A percentile compares a stretch with the other conserved stretches of the same genome.
Conservation (phyloP, 2,888 invertebrate genomes). For the Gasteruption jaculator region DNA sequence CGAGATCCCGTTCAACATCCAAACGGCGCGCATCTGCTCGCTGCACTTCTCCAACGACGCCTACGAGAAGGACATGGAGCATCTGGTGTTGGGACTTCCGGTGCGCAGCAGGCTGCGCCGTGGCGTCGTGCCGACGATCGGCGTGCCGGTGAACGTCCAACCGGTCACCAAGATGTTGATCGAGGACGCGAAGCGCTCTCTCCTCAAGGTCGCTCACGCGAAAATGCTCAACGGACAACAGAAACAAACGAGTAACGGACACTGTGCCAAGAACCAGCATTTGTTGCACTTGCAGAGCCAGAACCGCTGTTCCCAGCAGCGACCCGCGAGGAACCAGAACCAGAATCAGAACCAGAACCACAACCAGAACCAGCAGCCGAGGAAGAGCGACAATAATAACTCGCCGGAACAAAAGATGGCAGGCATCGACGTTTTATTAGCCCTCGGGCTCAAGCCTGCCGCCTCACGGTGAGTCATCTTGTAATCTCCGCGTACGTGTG, state of each 20-base stretch:
- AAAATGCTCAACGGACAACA: constrained; percentile 27
- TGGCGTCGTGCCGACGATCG: constrained; percentile 54
- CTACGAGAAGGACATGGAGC: constrained; percentile 58
- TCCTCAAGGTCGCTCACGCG: constrained; percentile 43
- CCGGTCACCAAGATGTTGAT: constrained; percentile 48
- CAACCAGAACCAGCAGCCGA: constrained; percentile 22
- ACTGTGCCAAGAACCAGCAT: constrained; percentile 13
- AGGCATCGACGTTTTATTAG: constrained; percentile 55
- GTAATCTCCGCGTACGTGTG: too few species aligned
- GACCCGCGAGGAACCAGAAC: constrained; percentile 18
- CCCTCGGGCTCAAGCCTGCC: constrained; percentile 56
- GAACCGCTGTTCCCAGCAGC: background rate
- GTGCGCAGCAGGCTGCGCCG: constrained; percentile 54
- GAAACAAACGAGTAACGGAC: constrained; percentile 3
- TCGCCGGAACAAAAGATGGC: constrained; percentile 37
- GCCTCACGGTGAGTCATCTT: constrained; percentile 43
- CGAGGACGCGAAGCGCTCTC: constrained; percentile 42
- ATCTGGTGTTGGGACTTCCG: constrained; percentile 56
- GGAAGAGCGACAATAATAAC: constrained; percentile 20
- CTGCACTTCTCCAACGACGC: constrained; percentile 54
- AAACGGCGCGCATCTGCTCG: constrained; percentile 58
- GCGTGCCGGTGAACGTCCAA: constrained; percentile 47
- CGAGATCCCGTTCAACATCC: constrained; percentile 53
- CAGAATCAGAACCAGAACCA: constrained; percentile 18
- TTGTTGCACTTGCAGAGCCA: background rate